phyloP scores from a whole-genome alignment of 2,888 invertebrate genomes.

The Helobdella robusta region DNA sequence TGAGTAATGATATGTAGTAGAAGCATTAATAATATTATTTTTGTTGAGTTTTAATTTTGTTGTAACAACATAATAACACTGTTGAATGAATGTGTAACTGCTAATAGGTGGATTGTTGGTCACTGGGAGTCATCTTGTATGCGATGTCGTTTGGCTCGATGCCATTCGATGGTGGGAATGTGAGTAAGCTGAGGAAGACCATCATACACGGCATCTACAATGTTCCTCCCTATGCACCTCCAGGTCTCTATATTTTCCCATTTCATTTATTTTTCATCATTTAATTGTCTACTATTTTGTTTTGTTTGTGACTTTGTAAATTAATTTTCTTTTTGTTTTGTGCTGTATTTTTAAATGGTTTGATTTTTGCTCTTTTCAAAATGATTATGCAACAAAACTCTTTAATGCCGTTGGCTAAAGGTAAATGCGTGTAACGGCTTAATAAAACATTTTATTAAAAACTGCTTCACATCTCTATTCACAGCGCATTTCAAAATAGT shows the following conservation, averaged over 20 bases:
- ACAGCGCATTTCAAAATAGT: too few relatives aligned
- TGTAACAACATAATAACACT: not conserved
- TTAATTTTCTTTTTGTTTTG: not conserved
- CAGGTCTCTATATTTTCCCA: not conserved
- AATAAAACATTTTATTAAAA: too few relatives aligned
- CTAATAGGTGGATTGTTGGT: slow-evolving; percentile 61
- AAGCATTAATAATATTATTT: too few relatives aligned
- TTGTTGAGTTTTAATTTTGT: not conserved
- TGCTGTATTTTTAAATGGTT: not conserved
- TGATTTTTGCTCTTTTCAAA: not conserved
- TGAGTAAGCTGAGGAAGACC: slow-evolving; percentile 87
- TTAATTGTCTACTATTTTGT: too few relatives aligned
- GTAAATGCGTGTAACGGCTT: too few relatives aligned
- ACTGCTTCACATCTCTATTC: too few relatives aligned
- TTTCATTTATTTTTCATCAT: not conserved
- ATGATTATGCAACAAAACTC: not conserved
- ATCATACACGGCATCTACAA: slow-evolving; percentile 95
- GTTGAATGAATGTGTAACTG: not conserved
- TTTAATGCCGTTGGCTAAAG: not conserved
- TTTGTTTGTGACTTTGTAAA: not conserved
- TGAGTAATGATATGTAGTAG: too few relatives aligned
- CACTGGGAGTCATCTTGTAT: slow-evolving; percentile 88
- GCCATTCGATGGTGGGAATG: slow-evolving; percentile 97
- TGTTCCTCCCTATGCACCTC: slow-evolving; percentile 82
- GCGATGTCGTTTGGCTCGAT: slow-evolving; percentile 97